phyloP scores from a whole-genome alignment of 2,888 invertebrate species.

The Drosophila mayaguana region DNA sequence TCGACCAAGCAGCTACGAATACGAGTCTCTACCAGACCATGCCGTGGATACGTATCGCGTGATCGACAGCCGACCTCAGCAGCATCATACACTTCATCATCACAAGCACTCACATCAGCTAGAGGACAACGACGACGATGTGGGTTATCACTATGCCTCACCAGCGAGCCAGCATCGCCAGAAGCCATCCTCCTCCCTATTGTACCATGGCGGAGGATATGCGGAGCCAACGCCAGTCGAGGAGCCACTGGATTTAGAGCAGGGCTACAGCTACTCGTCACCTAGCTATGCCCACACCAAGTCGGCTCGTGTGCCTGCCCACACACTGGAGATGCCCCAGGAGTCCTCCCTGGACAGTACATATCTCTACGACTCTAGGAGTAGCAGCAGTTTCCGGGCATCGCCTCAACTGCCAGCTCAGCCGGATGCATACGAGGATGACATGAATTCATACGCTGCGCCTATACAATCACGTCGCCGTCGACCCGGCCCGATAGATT shows the following conservation, averaged over 20 bases:
- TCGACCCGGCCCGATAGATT: conserved; percentile 48
- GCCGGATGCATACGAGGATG: conserved; percentile 45
- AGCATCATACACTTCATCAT: conserved; percentile 25
- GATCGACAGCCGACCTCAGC: conserved; percentile 48
- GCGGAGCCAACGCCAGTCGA: conserved; percentile 68
- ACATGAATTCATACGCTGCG: conserved; percentile 48
- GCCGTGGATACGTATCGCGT: conserved; percentile 60
- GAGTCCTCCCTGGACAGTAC: conserved; percentile 34
- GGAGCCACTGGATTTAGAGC: conserved; percentile 51
- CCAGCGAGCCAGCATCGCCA: conserved; percentile 28
- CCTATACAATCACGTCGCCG: conserved; percentile 46
- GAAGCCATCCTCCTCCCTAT: conserved; percentile 14
- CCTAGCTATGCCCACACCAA: conserved; percentile 30
- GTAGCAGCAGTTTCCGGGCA: conserved; percentile 53
- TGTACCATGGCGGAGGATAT: conserved; percentile 29
- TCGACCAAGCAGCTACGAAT: conserved; percentile 40
- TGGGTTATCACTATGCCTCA: conserved; percentile 57
- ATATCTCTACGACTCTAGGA: conserved; percentile 48
- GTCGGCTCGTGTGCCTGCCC: conserved; percentile 48
- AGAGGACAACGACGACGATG: conserved; percentile 52
- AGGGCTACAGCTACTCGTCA: conserved; percentile 49
- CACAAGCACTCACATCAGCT: conserved; percentile 25
- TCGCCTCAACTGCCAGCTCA: conserved; percentile 54
- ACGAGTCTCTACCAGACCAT: conserved; percentile 44
- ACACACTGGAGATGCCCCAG: conserved; percentile 64